A percentile compares a stretch with the other conserved stretches of the same genome.
These are phyloP conservation scores for Valencia hispanica DNA, from an alignment of 2,797 vertebrate genomes.

Conservation along the genomic window DNA sequence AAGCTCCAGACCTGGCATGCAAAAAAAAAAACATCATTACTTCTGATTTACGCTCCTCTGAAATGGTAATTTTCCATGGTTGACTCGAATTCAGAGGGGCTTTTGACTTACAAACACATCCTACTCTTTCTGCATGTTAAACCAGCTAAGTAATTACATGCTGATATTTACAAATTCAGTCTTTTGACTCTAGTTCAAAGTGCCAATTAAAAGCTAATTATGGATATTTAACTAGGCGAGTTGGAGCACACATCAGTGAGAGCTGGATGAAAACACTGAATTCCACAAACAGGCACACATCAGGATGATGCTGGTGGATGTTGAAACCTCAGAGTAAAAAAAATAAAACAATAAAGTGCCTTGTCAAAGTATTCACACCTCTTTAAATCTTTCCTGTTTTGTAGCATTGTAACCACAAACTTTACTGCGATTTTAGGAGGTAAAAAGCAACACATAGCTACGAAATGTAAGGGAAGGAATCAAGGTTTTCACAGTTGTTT, in stretches of 20 bases:
- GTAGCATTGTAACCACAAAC: background rate
- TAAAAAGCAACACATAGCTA: background rate
- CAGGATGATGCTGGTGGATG: background rate
- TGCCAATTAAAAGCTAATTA: background rate
- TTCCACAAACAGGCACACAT: background rate
- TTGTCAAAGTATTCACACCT: background rate
- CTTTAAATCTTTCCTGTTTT: background rate
- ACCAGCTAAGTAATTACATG: background rate
- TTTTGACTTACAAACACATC: background rate
- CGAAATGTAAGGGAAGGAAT: background rate
- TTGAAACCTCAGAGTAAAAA: background rate
- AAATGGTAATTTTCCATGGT: background rate
- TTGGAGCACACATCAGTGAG: too few relatives aligned
- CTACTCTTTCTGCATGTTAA: background rate
- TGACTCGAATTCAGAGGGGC: background rate
- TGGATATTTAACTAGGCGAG: background rate
- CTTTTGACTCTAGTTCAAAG: background rate
- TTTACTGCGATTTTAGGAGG: background rate
- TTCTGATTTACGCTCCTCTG: background rate
- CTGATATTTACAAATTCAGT: background rate
- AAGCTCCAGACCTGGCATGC: constrained; percentile 85
- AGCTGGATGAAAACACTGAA: background rate
- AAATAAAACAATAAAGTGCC: background rate
- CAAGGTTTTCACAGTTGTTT: background rate
- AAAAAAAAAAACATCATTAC: constrained; percentile 34